Base-by-base conservation (phyloP, 1,140 invertebrate species). In the Cydia strobilella region DNA sequence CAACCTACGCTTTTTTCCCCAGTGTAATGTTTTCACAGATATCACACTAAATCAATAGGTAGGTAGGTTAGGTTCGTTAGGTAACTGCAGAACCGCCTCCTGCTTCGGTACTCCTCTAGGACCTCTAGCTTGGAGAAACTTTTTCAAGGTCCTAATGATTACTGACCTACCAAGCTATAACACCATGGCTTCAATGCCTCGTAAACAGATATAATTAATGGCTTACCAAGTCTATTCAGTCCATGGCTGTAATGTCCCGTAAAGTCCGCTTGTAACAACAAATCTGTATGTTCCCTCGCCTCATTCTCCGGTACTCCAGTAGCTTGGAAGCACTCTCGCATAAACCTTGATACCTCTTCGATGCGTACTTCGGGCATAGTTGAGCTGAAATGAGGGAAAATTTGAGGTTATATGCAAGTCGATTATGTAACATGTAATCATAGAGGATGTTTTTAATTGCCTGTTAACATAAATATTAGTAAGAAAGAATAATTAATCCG, bases 281-380 rank as follows among this genome's bases (percentile, higher is more conserved):
- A 94, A 74, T 97, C 95, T 0, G 96, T 96, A 48, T 98, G 94
- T 3, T 93, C 93, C 54, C 87, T 83, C 0, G 97, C 96, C 85
- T 98, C 95, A 0, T 92, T 85, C 45, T 83, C 66, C 1, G 94
- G 94, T 0, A 96, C 94, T 1, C 97, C 97, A 0, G 94, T 95
- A 15, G 94, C 95, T 69, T 85, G 84, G 90, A 98, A 94, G 78
- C 96, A 96, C 1, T 97, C 95, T 20, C 92, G 89, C 90, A 97
- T 96, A 83, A 97, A 98, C 74, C 96, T 90, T 15, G 94, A 86
- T 5, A 95, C 95, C 80, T 98, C 96, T 35, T 94, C 90, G 12
- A 88, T 72, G 59, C 72, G 77, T 18, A 92, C 87, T 72, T 89
- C 84, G 6, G 84, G 82, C 89, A 90, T 92, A 25, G 20, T 75